Evolutionary conservation across 2,888 invertebrate genomes (phyloP).

Genomic region (Microctonus brassicae): DNA sequence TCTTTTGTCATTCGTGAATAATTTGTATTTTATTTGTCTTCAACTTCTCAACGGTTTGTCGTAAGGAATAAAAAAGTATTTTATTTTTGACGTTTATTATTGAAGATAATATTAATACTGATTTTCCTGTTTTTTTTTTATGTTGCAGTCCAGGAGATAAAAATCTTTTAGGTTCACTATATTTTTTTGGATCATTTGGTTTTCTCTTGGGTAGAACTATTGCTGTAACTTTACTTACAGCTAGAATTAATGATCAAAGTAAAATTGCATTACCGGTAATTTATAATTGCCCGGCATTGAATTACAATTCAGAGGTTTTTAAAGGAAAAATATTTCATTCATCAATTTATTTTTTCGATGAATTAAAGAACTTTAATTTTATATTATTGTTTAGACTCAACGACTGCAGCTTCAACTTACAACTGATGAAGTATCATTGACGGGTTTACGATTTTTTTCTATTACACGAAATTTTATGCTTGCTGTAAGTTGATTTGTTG

Average conservation of each 20-base stretch:
- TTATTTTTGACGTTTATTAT: too few relatives aligned
- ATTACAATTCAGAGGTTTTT: conserved; percentile 69
- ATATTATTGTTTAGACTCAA: conserved; percentile 58
- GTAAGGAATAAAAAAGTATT: conserved; percentile 68
- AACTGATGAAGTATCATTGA: conserved; percentile 70
- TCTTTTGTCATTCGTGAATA: conserved; percentile 78
- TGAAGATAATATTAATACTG: background rate
- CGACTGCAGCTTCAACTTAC: conserved; percentile 65
- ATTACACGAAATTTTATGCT: conserved; percentile 74
- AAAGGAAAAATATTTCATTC: too few relatives aligned
- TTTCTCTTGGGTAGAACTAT: conserved; percentile 70
- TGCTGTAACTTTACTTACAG: conserved; percentile 70
- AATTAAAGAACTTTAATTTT: conserved; percentile 2
- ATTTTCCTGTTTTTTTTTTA: background rate
- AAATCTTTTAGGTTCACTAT: conserved; percentile 65
- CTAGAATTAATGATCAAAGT: conserved; percentile 71
- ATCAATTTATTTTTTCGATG: conserved; percentile 19
- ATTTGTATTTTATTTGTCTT: conserved; percentile 81
- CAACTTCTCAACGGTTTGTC: conserved; percentile 78
- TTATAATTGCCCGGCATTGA: conserved; percentile 69
- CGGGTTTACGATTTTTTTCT: conserved; percentile 73
- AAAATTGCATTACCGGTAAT: conserved; percentile 65
- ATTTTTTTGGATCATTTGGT: conserved; percentile 72
- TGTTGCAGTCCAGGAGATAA: conserved; percentile 46
- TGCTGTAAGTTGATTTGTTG: conserved; percentile 71